Percentiles rank a stretch among this genome's conserved stretches.
phyloP scores from a whole-genome alignment of 2,888 invertebrate species.

The Amphimallon solstitiale region DNA sequence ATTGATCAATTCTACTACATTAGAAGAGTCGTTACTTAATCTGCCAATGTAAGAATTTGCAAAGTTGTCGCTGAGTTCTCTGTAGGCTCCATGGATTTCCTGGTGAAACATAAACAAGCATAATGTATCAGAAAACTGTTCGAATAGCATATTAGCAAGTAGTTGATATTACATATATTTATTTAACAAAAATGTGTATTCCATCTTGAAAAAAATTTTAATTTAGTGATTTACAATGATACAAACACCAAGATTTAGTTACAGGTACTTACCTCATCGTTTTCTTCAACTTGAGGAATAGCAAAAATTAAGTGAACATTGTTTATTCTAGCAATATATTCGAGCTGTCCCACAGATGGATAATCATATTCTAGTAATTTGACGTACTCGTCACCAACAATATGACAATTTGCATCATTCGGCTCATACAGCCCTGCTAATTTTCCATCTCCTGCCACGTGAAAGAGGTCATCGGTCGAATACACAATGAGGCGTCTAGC shows the following conservation, averaged over 20 bases:
- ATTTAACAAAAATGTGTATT: too few species aligned
- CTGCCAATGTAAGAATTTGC: conserved; percentile 74
- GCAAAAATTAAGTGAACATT: conserved; percentile 84
- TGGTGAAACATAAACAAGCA: neutral
- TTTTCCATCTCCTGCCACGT: conserved; percentile 83
- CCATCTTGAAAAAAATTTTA: too few species aligned
- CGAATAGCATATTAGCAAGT: too few species aligned
- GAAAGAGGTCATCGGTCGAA: conserved; percentile 81
- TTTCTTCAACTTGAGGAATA: conserved; percentile 65
- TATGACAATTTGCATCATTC: conserved; percentile 77
- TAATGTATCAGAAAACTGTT: too few species aligned
- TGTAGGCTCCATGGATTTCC: conserved; percentile 60
- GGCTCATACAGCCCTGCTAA: conserved; percentile 74
- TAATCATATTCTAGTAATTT: conserved; percentile 75
- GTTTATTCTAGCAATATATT: conserved; percentile 71
- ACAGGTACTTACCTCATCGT: neutral
- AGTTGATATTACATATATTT: too few species aligned
- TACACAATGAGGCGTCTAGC: conserved; percentile 80
- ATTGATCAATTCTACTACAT: conserved; percentile 75
- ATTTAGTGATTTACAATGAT: neutral
- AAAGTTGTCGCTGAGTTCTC: conserved; percentile 68
- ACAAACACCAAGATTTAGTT: neutral
- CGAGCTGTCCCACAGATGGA: conserved; percentile 78
- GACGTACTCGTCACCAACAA: conserved; percentile 67
- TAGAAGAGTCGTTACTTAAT: conserved; percentile 70